phyloP scores from a whole-genome alignment of 1,140 invertebrate species.

The Eurosta solidaginis region DNA sequence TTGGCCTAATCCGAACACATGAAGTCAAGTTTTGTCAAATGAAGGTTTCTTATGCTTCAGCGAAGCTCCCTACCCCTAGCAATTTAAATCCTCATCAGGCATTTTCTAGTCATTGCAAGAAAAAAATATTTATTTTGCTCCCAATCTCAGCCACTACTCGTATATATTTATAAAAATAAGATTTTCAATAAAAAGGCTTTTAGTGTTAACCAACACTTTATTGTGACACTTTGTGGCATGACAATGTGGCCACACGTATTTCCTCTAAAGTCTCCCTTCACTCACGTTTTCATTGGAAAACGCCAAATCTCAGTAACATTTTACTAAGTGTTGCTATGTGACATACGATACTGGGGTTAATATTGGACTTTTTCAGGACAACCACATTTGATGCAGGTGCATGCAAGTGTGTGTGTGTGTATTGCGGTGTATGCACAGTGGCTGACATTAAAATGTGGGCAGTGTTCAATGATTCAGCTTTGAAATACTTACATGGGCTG shows the following conservation, averaged over 20 bases:
- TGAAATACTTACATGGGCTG: too few relatives aligned
- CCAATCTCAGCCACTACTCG: neutral
- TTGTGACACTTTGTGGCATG: neutral
- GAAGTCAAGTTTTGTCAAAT: too few relatives aligned
- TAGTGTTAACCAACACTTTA: constrained; percentile 19
- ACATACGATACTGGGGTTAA: constrained; percentile 12
- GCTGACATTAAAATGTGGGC: too few relatives aligned
- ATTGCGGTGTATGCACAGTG: too few relatives aligned
- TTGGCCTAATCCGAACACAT: too few relatives aligned
- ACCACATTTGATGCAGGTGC: neutral
- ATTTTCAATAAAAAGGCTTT: constrained; percentile 21
- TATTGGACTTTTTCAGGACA: neutral
- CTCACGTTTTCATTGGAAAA: neutral
- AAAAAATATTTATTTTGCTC: neutral
- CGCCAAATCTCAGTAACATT: constrained; percentile 4
- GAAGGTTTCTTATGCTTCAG: too few relatives aligned
- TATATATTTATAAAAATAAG: too few relatives aligned
- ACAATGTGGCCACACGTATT: neutral
- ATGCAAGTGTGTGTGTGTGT: neutral
- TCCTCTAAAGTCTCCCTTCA: too few relatives aligned
- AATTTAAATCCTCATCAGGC: neutral
- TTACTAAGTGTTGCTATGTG: constrained; percentile 18
- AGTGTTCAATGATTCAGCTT: too few relatives aligned
- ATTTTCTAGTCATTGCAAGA: neutral
- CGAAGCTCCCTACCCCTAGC: too few relatives aligned